These are phyloP conservation scores for Embiotoca jacksoni DNA, from an alignment of 2,113 vertebrate species.

Conservation along the genomic window DNA sequence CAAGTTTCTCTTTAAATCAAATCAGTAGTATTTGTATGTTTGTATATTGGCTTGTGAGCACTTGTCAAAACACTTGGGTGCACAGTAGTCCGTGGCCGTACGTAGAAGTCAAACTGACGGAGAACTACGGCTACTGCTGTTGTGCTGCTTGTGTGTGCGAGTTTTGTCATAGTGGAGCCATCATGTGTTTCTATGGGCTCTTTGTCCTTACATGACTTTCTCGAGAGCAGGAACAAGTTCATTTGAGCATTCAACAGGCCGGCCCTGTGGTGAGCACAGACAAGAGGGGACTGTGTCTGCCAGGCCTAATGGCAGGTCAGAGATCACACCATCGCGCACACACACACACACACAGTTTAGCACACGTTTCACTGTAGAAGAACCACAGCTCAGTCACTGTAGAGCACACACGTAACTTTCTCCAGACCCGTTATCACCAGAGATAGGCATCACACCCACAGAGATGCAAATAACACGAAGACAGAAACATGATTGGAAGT, in stretches of 20 bases:
- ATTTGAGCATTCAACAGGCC: constrained; percentile 57
- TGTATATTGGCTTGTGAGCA: too few species aligned
- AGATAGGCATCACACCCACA: constrained; percentile 47
- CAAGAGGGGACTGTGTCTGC: constrained; percentile 59
- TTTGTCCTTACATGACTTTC: constrained; percentile 65
- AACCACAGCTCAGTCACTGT: not conserved
- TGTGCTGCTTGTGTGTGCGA: not conserved
- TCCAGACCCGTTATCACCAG: constrained; percentile 14
- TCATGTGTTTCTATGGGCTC: constrained; percentile 52
- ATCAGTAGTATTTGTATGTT: too few species aligned
- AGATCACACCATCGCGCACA: constrained; percentile 31
- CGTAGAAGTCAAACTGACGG: not conserved
- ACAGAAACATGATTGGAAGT: not conserved
- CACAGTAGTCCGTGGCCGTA: not conserved
- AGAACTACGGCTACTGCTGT: not conserved
- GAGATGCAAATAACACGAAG: constrained; percentile 26
- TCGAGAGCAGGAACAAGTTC: constrained; percentile 59
- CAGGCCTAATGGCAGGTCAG: constrained; percentile 57
- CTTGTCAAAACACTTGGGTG: not conserved
- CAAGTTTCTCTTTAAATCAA: too few species aligned
- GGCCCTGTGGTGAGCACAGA: constrained; percentile 52
- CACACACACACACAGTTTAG: not conserved
- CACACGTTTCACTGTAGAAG: constrained; percentile 43
- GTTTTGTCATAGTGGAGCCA: constrained; percentile 23
- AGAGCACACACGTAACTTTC: constrained; percentile 36